phyloP scores from a whole-genome alignment of 2,797 vertebrate species.

The Trichosurus vulpecula region DNA sequence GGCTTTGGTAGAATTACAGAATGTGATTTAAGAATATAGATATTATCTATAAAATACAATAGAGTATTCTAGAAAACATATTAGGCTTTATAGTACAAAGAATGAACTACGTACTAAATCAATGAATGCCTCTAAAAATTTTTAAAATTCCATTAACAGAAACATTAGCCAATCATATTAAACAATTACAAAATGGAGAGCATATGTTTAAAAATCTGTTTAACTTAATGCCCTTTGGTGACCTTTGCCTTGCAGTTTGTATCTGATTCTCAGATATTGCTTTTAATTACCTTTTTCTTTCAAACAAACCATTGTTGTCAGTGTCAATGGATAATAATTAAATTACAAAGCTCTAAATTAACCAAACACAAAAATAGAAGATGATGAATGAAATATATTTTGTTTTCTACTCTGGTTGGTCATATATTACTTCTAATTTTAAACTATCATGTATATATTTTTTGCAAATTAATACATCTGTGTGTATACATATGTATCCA shows the following conservation, averaged over 20 bases:
- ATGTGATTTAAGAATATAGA: not conserved
- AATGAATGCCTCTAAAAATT: not conserved
- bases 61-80: not conserved
- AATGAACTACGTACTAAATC: not conserved
- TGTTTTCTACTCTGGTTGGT: not conserved
- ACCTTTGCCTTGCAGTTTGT: slow-evolving; percentile 66
- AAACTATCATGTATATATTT: not conserved
- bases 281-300: slow-evolving; percentile 67
- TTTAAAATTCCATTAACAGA: slow-evolving; percentile 71
- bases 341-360: slow-evolving; percentile 63
- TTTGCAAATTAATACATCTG: too few relatives aligned
- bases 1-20: not conserved
- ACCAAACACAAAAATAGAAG: slow-evolving; percentile 57
- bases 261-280: slow-evolving; percentile 63
- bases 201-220: slow-evolving; percentile 38
- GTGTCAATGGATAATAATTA: slow-evolving; percentile 63
- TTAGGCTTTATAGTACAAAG: not conserved
- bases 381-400: slow-evolving; percentile 67
- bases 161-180: slow-evolving; percentile 71
- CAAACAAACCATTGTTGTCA: slow-evolving; percentile 63
- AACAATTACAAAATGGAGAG: slow-evolving; percentile 63
- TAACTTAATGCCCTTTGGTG: slow-evolving; percentile 45
- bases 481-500: not conserved
- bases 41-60: not conserved
- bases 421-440: not conserved